Percentiles rank a stretch among this genome's conserved stretches.
These are phyloP conservation scores for Perccottus glenii DNA, from an alignment of 2,113 vertebrate species.

Conservation along the genomic window DNA sequence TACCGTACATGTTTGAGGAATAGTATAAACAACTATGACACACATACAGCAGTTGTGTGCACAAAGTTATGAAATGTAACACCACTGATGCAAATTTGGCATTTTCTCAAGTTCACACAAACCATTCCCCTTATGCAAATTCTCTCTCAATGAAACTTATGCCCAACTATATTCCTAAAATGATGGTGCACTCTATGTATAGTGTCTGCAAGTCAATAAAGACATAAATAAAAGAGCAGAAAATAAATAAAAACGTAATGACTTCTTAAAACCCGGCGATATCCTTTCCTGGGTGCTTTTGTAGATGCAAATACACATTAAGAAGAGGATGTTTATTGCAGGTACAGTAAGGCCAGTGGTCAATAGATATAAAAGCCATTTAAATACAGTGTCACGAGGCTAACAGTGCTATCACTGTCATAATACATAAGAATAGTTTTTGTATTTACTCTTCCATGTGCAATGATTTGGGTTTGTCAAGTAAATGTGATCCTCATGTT, in stretches of 20 bases:
- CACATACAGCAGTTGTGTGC: no score
- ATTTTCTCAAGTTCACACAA: no score
- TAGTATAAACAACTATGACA: no score
- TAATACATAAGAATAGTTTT: background rate
- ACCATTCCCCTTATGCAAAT: no score
- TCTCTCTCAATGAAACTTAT: no score
- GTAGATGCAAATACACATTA: background rate
- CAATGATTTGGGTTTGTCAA: background rate
- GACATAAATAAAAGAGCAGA: constrained; percentile 24
- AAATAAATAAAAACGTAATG: constrained; percentile 49
- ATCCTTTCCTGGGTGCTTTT: constrained; percentile 8
- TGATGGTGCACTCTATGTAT: constrained; percentile 17
- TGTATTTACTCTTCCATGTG: background rate
- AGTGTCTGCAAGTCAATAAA: constrained; percentile 15
- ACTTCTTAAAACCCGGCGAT: constrained; percentile 16
- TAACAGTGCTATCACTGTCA: background rate
- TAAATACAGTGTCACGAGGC: background rate
- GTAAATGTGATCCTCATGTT: background rate
- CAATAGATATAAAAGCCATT: background rate
- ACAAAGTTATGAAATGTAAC: no score
- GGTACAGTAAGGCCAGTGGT: background rate
- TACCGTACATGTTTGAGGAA: background rate
- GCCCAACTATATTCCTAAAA: background rate
- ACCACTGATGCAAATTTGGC: no score
- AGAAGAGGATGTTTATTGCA: background rate